phyloP scores from a whole-genome alignment of 2,113 vertebrate species.

The Myocastor coypus region DNA sequence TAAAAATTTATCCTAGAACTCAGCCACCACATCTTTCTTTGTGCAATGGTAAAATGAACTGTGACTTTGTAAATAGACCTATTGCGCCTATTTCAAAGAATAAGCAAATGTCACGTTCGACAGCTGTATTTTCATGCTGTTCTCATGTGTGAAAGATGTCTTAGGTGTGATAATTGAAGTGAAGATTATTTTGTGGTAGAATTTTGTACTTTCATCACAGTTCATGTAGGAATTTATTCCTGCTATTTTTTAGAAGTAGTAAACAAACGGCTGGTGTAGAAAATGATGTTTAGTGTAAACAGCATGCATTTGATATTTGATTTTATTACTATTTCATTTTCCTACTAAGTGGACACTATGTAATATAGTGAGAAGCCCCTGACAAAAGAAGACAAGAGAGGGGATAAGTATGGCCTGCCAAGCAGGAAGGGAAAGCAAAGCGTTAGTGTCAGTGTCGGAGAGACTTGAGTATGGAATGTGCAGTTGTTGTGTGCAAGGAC shows the following conservation, averaged over 20 bases:
- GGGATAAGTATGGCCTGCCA: not conserved
- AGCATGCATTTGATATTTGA: not conserved
- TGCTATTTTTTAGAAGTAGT: not conserved
- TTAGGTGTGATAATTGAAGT: not conserved
- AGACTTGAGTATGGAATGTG: not conserved
- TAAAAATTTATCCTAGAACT: not conserved
- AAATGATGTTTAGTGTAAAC: not conserved
- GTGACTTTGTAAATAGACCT: not conserved
- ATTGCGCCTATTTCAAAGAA: not conserved
- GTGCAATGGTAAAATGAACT: not conserved
- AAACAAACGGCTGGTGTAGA: not conserved
- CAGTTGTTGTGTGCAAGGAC: not conserved
- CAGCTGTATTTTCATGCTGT: not conserved
- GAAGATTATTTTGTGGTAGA: not conserved
- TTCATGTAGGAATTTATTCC: not conserved
- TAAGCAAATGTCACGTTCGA: not conserved
- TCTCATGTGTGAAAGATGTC: not conserved
- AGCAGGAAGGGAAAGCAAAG: not conserved
- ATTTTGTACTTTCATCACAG: not conserved
- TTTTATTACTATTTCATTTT: not conserved
- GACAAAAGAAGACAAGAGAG: not conserved
- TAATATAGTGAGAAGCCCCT: not conserved
- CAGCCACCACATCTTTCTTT: not conserved
- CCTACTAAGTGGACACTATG: not conserved
- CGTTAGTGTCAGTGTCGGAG: not conserved